A percentile compares a stretch with the other conserved stretches of the same genome.
These are phyloP conservation scores for Zaprionus vittiger DNA, from an alignment of 1,140 invertebrate species.

Conservation along the genomic window DNA sequence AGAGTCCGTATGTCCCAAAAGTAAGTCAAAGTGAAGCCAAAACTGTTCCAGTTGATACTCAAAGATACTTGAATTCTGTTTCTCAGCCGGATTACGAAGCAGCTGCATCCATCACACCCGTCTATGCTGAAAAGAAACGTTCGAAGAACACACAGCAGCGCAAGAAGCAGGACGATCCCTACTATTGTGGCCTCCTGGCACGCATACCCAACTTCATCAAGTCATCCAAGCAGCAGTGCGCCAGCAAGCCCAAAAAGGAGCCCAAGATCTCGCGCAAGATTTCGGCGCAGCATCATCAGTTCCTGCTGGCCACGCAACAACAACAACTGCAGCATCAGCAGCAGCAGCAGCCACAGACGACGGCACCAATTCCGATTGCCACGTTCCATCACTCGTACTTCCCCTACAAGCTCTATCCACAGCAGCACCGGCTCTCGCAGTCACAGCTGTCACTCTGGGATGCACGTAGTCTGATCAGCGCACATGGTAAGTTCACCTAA, in stretches of 20 bases:
- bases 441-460: conserved; percentile 83
- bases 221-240: conserved; percentile 69
- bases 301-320: conserved; percentile 46
- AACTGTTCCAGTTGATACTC: background rate
- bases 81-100: conserved; percentile 77
- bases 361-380: conserved; percentile 76
- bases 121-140: conserved; percentile 71
- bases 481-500: conserved; percentile 64
- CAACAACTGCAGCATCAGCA: conserved; percentile 46
- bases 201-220: conserved; percentile 93
- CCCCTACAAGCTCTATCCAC: conserved; percentile 77
- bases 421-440: conserved; percentile 79
- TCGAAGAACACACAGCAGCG: conserved; percentile 69
- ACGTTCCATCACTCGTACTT: conserved; percentile 80
- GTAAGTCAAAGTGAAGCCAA: conserved; percentile 30
- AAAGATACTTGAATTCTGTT: background rate
- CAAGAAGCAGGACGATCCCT: conserved; percentile 90
- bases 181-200: conserved; percentile 92
- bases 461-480: conserved; percentile 82
- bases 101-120: conserved; percentile 50
- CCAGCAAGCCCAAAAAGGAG: conserved; percentile 75
- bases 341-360: conserved; percentile 54
- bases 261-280: conserved; percentile 81
- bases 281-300: conserved; percentile 68
- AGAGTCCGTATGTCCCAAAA: conserved; percentile 82